A percentile compares a stretch with the other conserved stretches of the same genome.
Evolutionary conservation across 2,888 invertebrate species (phyloP).

Genomic region (Stenolophus ochropezus): DNA sequence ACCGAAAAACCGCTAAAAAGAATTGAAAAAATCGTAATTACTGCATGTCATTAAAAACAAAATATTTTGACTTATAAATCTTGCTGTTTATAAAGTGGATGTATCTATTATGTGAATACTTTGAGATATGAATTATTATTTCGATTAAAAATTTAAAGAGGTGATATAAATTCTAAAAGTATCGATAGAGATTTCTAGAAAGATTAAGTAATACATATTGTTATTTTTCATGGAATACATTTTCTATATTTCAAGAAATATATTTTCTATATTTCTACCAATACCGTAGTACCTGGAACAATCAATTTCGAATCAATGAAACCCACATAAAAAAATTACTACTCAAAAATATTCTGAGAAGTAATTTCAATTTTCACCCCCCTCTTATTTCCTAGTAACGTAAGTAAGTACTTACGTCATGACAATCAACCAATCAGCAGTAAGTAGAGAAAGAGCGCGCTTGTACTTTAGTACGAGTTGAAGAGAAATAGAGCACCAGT

Average conservation of each 20-base stretch:
- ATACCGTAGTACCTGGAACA: too few species aligned
- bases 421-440: constrained; percentile 64
- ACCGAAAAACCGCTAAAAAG: too few species aligned
- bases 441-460: constrained; percentile 58
- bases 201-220: background rate
- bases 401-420: constrained; percentile 64
- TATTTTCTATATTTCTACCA: background rate
- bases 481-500: background rate
- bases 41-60: too few species aligned
- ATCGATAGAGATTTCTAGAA: background rate
- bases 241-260: background rate
- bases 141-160: background rate
- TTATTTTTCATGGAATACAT: background rate
- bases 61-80: too few species aligned
- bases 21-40: too few species aligned
- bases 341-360: constrained; percentile 30
- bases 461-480: constrained; percentile 47
- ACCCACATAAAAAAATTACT: background rate
- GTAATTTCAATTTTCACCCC: constrained; percentile 51
- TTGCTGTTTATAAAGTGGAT: too few species aligned
- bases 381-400: constrained; percentile 57
- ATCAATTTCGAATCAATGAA: background rate
- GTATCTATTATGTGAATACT: too few species aligned
- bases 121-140: too few species aligned
- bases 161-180: background rate